These are phyloP conservation scores for Pandemis heparana DNA, from an alignment of 2,888 invertebrate species.

Conservation along the genomic window DNA sequence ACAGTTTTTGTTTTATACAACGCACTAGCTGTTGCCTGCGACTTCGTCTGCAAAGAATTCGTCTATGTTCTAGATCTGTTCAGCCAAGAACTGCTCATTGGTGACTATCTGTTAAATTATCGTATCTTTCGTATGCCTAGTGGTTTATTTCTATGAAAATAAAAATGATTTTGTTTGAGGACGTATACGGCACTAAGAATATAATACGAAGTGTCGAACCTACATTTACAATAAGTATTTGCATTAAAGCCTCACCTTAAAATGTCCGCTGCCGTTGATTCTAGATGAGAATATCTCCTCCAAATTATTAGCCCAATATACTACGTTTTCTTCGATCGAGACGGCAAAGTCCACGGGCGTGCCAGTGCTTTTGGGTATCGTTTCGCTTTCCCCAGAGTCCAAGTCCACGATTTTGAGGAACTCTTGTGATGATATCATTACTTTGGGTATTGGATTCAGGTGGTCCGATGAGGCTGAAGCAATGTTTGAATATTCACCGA, in stretches of 20 bases:
- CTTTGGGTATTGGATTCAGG: slow-evolving; percentile 91
- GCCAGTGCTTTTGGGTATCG: slow-evolving; percentile 87
- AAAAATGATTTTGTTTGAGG: background rate
- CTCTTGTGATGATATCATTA: slow-evolving; percentile 90
- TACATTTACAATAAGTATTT: too few species aligned
- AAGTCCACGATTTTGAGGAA: slow-evolving; percentile 91
- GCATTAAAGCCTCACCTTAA: slow-evolving; percentile 62
- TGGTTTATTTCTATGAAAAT: too few species aligned
- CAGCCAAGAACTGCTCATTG: too few species aligned
- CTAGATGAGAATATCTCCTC: slow-evolving; percentile 89
- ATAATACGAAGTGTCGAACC: too few species aligned
- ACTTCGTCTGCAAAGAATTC: too few species aligned
- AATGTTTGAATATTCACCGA: slow-evolving; percentile 88
- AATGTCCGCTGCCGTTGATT: slow-evolving; percentile 82
- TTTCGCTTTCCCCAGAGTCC: slow-evolving; percentile 88
- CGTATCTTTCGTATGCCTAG: too few species aligned
- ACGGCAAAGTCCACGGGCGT: slow-evolving; percentile 89
- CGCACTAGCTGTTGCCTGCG: too few species aligned
- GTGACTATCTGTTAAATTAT: too few species aligned
- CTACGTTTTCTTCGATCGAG: slow-evolving; percentile 89
- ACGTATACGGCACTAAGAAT: too few species aligned
- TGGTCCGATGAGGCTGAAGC: slow-evolving; percentile 87
- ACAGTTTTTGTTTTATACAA: too few species aligned
- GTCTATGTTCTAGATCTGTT: too few species aligned
- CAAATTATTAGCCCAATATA: slow-evolving; percentile 94